phyloP scores from a whole-genome alignment of 1,140 invertebrate genomes.

The Dufourea novaeangliae region DNA sequence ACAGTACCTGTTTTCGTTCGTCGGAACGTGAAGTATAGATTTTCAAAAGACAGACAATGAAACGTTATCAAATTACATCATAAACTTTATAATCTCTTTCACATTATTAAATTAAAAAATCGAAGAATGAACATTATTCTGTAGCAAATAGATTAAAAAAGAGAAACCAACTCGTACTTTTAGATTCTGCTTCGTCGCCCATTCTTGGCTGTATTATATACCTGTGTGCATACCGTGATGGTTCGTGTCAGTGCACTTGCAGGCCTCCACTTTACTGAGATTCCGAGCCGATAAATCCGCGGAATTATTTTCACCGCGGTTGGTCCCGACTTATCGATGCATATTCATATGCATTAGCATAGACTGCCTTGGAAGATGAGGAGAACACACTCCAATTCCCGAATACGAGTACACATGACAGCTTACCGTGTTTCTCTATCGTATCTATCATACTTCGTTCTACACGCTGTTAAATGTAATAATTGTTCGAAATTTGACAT shows the following conservation, averaged over 20 bases:
- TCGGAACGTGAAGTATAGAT: too few species aligned
- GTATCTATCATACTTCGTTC: background rate
- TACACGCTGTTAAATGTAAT: background rate
- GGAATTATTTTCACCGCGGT: conserved; percentile 68
- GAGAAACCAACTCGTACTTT: background rate
- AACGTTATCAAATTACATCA: too few species aligned
- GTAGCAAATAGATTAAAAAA: background rate
- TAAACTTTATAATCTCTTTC: too few species aligned
- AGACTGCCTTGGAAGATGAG: conserved; percentile 64
- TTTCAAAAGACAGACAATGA: too few species aligned
- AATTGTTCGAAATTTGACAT: background rate
- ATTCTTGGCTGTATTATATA: background rate
- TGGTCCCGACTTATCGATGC: conserved; percentile 72
- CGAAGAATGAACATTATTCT: background rate
- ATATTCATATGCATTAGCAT: conserved; percentile 72
- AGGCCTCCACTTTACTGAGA: conserved; percentile 35
- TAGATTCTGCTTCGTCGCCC: background rate
- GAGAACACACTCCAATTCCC: conserved; percentile 13
- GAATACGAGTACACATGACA: conserved; percentile 67
- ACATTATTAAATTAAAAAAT: too few species aligned
- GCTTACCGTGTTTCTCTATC: background rate
- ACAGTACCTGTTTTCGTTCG: too few species aligned
- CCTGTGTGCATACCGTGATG: conserved; percentile 1
- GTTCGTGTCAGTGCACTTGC: conserved; percentile 4
- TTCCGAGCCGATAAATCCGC: conserved; percentile 68